Conservation (phyloP, 2,888 invertebrate species). For the Eulithis testata region DNA sequence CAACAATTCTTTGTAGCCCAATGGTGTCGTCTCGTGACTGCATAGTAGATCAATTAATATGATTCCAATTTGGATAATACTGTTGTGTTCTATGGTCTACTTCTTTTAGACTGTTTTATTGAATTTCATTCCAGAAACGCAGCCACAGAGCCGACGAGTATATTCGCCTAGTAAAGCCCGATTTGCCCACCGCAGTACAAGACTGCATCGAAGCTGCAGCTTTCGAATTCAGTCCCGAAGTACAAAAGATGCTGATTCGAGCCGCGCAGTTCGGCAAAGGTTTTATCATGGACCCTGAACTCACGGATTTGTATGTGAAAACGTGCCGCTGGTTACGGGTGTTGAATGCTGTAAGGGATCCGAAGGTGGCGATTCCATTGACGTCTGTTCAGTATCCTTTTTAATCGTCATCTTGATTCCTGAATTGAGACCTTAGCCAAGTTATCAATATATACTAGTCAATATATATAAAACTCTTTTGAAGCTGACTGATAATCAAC, state of each 20-base stretch:
- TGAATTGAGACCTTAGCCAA: too few relatives aligned
- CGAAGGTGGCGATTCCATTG: conserved; percentile 94
- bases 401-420: not conserved
- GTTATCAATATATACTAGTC: too few relatives aligned
- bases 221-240: conserved; percentile 93
- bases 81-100: too few relatives aligned
- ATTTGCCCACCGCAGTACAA: conserved; percentile 91
- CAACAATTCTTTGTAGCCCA: too few relatives aligned
- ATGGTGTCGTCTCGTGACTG: too few relatives aligned
- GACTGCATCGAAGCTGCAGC: conserved; percentile 97
- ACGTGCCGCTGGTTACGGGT: conserved; percentile 95
- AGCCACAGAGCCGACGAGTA: conserved; percentile 98
- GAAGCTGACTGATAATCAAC: too few relatives aligned
- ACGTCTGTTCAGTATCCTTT: conserved; percentile 95
- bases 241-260: conserved; percentile 94
- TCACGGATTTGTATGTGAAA: conserved; percentile 91
- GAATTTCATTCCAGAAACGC: conserved; percentile 84
- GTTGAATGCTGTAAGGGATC: conserved; percentile 94
- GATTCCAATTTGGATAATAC: too few relatives aligned
- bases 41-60: too few relatives aligned
- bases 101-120: too few relatives aligned
- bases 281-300: conserved; percentile 90
- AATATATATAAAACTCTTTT: too few relatives aligned
- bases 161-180: conserved; percentile 92
- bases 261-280: conserved; percentile 98